Base-by-base conservation (phyloP, 2,113 vertebrate genomes). In the Eclectus roratus region DNA sequence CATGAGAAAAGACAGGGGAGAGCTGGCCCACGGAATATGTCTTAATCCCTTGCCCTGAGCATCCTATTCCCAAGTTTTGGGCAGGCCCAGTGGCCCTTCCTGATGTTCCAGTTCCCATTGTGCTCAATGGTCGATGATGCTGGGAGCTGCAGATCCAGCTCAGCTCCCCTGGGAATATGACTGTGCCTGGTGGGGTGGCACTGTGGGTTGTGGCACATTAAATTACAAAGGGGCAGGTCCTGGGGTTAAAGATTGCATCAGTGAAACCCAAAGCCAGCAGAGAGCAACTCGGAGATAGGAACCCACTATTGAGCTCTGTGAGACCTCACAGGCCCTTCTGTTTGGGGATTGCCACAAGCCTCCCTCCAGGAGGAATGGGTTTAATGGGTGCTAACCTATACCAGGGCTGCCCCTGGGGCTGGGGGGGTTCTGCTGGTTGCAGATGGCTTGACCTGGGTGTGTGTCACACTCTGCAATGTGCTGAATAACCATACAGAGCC, bases 401-500 rank as follows among this genome's bases (percentile, higher is more conserved):
- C 9, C 50, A 6, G 63, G n/a, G 55, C 80, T 55, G 44, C 44
- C 68, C 23, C 5, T 28, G 74, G 65, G 60, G 56, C 28, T 18
- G 47, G 28, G 6, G 35, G 17, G 13, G 61, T 7, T 44, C 7
- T 28, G 80, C 50, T 33, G 9, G 13, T 46, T 65, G 68, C 68
- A 1, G 11, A 4, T 5, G 17, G 47, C 39, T 60, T 47, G 78
- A 31, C 21, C 50, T 4, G 69, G 65, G 17, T 9, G 52, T 13
- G 60, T 6, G 68, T 24, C 8, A 1, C 2, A 28, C 79, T 58
- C 71, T 23, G 56, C 43, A 20, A 4, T 19, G 1, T 2, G 17
- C 46, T 15, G 44, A 9, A 14, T 7, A 39, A 21, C 29, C 74
- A 0, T 2, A 0, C 1, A 0, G 17, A 27, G 49, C 63, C 63